These are phyloP conservation scores for Tipula confusa DNA, from an alignment of 2,888 invertebrate genomes.

Conservation along the genomic window DNA sequence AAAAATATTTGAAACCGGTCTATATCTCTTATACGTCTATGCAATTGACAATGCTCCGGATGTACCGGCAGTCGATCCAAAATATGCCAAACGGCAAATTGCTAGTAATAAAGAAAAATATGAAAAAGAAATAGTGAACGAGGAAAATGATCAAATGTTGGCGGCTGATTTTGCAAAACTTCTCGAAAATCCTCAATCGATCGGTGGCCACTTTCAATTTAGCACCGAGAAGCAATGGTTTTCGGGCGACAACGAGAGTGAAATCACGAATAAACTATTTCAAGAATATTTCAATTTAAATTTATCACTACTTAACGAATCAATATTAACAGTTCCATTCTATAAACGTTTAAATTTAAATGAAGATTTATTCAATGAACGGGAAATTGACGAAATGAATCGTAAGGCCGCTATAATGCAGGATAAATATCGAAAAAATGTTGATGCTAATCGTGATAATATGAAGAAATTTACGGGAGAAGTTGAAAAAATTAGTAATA, in stretches of 20 bases:
- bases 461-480: background rate
- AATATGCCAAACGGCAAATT: conserved; percentile 13
- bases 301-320: conserved; percentile 46
- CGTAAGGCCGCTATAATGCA: conserved; percentile 44
- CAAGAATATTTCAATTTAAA: conserved; percentile 50
- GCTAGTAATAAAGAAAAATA: conserved; percentile 21
- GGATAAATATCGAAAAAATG: conserved; percentile 41
- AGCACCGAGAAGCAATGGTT: conserved; percentile 51
- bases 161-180: conserved; percentile 49
- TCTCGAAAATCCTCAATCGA: conserved; percentile 44
- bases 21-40: too few species aligned
- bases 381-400: conserved; percentile 43
- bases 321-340: conserved; percentile 51
- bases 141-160: conserved; percentile 43
- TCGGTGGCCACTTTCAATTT: conserved; percentile 48
- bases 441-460: conserved; percentile 36
- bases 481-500: conserved; percentile 21
- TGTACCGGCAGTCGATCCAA: background rate
- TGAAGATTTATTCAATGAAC: conserved; percentile 47
- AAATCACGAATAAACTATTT: conserved; percentile 35
- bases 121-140: conserved; percentile 30
- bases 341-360: conserved; percentile 49
- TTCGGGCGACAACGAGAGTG: conserved; percentile 31
- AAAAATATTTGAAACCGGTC: too few species aligned
- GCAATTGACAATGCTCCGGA: background rate